Evolutionary conservation across 2,797 vertebrate species (phyloP), one percentile per base, ranked within the genome.

Genomic region (Lerista edwardsae): DNA sequence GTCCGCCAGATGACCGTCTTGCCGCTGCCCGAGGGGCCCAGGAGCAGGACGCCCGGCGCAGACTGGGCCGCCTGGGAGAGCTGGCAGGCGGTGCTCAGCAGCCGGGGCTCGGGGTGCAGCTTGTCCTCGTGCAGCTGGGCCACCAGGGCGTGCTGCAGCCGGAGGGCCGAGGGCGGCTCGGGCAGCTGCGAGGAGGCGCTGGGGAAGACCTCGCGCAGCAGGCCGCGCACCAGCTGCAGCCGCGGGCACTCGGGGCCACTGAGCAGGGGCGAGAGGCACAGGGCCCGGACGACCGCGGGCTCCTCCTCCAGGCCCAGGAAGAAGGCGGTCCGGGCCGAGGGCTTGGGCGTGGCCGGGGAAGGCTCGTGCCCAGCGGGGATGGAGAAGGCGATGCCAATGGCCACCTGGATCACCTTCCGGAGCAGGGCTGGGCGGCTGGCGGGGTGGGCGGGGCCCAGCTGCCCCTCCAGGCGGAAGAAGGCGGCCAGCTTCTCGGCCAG

Each of bases 11-110:
- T 96, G 47, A 96, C 95, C 34, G 97, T 97, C 88, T 98, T 98
- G 64, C 97, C 98, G 69, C 97, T 97, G 14, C 97, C 98, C 0
- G 94, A 67, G 3, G 96, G 95, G 7, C 98, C 98, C n/a, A 97
- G 82, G 39, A 98, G 96, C 27, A 98, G 83, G 80, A 97, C 92
- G 6, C 96, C 95, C 0, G 87, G 87, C 65, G 95, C 93, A 4
- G 65, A 87, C 75, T 87, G 94, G 80, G 98, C 68, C 3, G 96
- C 94, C 85, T 97, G 95, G 86, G 95, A 95, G 34, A 98, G 94
- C 76, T 94, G 93, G 27, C 97, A 84, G 76, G 95, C 86, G 47
- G 77, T 95, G 61, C 41, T 27, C 83, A 96, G 74, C n/a, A 95
- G 90, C 14, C 94, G 91, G 3, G 84, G 34, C 75, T 95, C 92